Evolutionary conservation across 2,113 vertebrate species (phyloP).

Genomic region (Austrofundulus limnaeus): DNA sequence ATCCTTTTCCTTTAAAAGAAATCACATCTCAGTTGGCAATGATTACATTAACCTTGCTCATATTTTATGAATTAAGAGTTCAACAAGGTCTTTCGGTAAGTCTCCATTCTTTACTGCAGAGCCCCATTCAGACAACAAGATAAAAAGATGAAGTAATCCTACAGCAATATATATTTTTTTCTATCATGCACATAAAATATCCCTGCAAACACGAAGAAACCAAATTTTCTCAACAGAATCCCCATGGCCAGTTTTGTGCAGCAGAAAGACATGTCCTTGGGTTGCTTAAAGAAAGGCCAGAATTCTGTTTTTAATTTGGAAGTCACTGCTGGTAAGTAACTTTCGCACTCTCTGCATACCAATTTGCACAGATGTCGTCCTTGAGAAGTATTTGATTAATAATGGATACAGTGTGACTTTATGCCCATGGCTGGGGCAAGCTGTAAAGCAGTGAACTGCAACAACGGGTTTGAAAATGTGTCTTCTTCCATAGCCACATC

Average conservation of each 20-base stretch:
- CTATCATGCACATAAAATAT: conserved; percentile 29
- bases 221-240: conserved; percentile 18
- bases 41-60: neutral
- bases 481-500: conserved; percentile 27
- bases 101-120: neutral
- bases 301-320: conserved; percentile 57
- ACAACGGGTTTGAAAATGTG: conserved; percentile 33
- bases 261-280: conserved; percentile 28
- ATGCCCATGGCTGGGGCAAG: conserved; percentile 47
- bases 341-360: conserved; percentile 62
- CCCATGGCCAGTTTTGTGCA: conserved; percentile 37
- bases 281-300: conserved; percentile 24
- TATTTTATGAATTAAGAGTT: conserved; percentile 6
- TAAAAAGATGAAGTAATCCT: conserved; percentile 30
- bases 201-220: conserved; percentile 27
- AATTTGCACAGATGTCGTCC: conserved; percentile 67
- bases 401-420: conserved; percentile 71
- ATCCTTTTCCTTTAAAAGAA: conserved; percentile 3
- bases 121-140: conserved; percentile 10
- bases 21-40: neutral
- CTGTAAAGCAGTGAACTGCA: conserved; percentile 45
- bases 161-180: conserved; percentile 41
- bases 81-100: neutral
- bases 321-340: conserved; percentile 67
- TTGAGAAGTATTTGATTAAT: conserved; percentile 72